Conservation (phyloP, 2,113 vertebrate species). For the Siniperca knerii region DNA sequence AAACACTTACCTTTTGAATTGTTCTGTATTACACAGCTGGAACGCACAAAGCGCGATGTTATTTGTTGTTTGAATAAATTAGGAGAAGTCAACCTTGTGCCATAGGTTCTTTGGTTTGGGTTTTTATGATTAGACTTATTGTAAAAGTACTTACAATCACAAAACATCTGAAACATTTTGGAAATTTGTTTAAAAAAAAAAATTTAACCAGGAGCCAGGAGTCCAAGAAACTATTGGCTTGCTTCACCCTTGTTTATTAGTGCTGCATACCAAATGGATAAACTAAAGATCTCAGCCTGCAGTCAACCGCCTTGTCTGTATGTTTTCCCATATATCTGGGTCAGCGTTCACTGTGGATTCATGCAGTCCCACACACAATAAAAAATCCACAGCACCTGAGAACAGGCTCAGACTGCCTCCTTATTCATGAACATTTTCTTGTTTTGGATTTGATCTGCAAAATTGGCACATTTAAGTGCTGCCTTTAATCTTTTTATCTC, state of each 20-base stretch:
- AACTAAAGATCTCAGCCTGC: neutral
- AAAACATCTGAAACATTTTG: neutral
- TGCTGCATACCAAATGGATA: neutral
- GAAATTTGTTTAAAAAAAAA: neutral
- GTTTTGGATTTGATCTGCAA: neutral
- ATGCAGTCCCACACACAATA: neutral
- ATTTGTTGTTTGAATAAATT: constrained; percentile 73
- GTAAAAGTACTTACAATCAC: neutral
- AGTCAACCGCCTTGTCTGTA: neutral
- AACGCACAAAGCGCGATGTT: constrained; percentile 74
- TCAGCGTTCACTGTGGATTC: neutral
- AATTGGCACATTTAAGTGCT: neutral
- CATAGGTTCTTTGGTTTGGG: constrained; percentile 25
- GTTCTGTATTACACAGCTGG: constrained; percentile 67
- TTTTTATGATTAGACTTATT: neutral
- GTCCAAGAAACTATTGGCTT: neutral
- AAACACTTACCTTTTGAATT: constrained; percentile 3
- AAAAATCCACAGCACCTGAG: constrained; percentile 1
- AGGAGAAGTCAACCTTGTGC: constrained; percentile 51
- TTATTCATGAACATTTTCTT: neutral
- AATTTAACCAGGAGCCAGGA: neutral
- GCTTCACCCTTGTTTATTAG: neutral
- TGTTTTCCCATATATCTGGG: constrained; percentile 1
- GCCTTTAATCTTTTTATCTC: neutral
- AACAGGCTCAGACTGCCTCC: constrained; percentile 1